Conservation (phyloP, 2,113 vertebrate species). For the Podarcis raffonei region DNA sequence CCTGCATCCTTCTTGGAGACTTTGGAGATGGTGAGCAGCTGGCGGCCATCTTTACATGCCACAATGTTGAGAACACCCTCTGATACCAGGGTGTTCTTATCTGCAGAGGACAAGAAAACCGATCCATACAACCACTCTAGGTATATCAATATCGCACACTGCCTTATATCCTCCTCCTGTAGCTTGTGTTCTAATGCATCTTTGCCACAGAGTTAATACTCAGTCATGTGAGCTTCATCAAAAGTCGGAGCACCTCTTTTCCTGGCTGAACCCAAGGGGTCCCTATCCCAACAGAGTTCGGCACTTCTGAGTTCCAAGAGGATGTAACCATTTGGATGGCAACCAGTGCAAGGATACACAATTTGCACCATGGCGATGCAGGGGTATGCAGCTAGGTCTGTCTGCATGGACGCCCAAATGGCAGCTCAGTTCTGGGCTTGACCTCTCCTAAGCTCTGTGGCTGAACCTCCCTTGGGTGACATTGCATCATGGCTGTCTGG, state of each 20-base stretch:
- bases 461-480: neutral
- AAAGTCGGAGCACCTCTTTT: neutral
- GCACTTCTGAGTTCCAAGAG: neutral
- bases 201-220: neutral
- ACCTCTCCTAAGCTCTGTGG: neutral
- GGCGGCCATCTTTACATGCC: slow-evolving; percentile 92
- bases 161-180: neutral
- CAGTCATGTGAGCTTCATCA: neutral
- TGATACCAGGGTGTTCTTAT: slow-evolving; percentile 86
- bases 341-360: neutral
- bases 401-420: neutral
- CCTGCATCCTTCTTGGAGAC: slow-evolving; percentile 89
- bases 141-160: neutral
- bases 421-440: neutral
- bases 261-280: neutral
- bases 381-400: neutral
- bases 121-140: neutral
- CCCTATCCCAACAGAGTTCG: neutral
- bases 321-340: neutral
- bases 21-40: slow-evolving; percentile 92
- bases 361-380: neutral
- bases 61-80: slow-evolving; percentile 85
- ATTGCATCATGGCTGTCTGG: neutral
- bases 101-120: slow-evolving; percentile 65
- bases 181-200: neutral